phyloP scores from a whole-genome alignment of 2,113 vertebrate genomes.

The Pachyramphus minor region DNA sequence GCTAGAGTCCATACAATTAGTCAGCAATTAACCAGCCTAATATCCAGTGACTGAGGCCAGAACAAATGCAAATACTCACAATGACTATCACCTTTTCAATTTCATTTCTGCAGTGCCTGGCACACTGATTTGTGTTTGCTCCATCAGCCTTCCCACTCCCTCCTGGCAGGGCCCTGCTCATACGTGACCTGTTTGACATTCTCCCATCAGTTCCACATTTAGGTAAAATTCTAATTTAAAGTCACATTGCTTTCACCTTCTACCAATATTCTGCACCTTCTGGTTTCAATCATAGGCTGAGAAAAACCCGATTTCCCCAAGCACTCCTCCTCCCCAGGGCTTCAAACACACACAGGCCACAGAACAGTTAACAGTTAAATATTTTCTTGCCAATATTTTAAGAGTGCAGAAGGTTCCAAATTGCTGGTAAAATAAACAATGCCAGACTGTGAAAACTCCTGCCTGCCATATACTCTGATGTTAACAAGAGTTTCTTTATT shows the following conservation, averaged over 20 bases:
- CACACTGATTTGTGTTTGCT: not conserved
- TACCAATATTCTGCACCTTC: slow-evolving; percentile 52
- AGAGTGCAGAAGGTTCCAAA: slow-evolving; percentile 85
- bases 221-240: slow-evolving; percentile 30
- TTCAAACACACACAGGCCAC: slow-evolving; percentile 49
- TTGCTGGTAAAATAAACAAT: slow-evolving; percentile 86
- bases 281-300: slow-evolving; percentile 61
- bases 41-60: not conserved
- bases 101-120: not conserved
- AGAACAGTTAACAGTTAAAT: slow-evolving; percentile 78
- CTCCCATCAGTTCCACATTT: not conserved
- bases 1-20: not conserved
- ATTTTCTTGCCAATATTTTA: slow-evolving; percentile 84
- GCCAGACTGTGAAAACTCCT: slow-evolving; percentile 83
- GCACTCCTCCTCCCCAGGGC: slow-evolving; percentile 57
- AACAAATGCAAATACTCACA: not conserved
- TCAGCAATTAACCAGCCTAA: not conserved
- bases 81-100: not conserved
- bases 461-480: slow-evolving; percentile 79
- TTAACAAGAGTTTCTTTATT: slow-evolving; percentile 87
- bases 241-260: slow-evolving; percentile 43
- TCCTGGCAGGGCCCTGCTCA: not conserved
- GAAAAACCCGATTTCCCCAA: slow-evolving; percentile 57
- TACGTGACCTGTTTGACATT: not conserved
- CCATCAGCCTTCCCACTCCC: not conserved